These are phyloP conservation scores for Lamellibrachia luymesi DNA, from an alignment of 1,140 invertebrate species.

Conservation along the genomic window DNA sequence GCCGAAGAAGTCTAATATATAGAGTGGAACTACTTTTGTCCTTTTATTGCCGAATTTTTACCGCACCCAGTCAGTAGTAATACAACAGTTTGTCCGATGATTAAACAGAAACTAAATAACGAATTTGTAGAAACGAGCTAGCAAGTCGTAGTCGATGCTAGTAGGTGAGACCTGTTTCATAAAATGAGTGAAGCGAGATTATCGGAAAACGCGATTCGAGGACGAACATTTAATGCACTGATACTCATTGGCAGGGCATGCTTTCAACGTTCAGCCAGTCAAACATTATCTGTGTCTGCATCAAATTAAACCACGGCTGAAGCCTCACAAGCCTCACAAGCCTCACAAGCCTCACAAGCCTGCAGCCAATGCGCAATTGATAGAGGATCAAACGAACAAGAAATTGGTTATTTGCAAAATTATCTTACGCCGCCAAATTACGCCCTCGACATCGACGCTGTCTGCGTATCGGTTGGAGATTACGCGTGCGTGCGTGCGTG, in stretches of 20 bases:
- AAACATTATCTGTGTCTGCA: not conserved
- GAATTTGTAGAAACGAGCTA: too few relatives aligned
- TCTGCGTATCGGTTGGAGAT: not conserved
- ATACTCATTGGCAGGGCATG: not conserved
- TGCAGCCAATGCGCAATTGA: not conserved
- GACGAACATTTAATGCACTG: not conserved
- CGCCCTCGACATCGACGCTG: not conserved
- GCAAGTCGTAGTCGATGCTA: too few relatives aligned
- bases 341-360: not conserved
- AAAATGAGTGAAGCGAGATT: too few relatives aligned
- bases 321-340: not conserved
- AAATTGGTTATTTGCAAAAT: not conserved
- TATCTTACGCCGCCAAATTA: not conserved
- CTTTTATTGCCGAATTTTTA: too few relatives aligned
- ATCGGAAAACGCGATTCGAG: too few relatives aligned
- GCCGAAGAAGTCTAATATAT: too few relatives aligned
- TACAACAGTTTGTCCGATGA: too few relatives aligned
- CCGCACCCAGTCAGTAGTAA: too few relatives aligned
- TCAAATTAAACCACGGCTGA: not conserved
- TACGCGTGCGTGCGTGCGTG: too few relatives aligned
- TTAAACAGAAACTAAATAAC: too few relatives aligned
- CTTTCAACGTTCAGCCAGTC: not conserved
- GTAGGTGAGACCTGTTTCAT: too few relatives aligned
- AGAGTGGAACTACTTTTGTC: too few relatives aligned
- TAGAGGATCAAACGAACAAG: not conserved